A percentile compares a stretch with the other conserved stretches of the same genome.
Evolutionary conservation across 2,797 vertebrate genomes (phyloP).

Genomic region (Furcifer pardalis): DNA sequence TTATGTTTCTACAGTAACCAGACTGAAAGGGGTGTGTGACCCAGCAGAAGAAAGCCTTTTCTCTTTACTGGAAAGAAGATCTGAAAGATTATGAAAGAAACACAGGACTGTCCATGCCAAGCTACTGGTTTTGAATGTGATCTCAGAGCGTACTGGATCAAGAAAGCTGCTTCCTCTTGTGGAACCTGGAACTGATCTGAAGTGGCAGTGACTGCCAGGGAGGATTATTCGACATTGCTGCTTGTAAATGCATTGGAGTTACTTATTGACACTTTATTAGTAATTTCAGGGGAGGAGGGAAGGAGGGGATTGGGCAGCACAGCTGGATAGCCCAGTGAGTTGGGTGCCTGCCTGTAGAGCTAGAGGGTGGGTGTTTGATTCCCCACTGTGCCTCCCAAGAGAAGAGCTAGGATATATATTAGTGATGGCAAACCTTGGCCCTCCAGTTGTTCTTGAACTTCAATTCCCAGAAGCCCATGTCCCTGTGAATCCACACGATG

Average conservation of each 20-base stretch:
- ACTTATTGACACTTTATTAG: background rate
- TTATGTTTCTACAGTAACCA: conserved; percentile 76
- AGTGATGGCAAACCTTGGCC: no score
- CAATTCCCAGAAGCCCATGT: no score
- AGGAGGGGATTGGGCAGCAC: background rate
- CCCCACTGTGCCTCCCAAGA: no score
- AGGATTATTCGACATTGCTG: background rate
- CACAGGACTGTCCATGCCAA: conserved; percentile 33
- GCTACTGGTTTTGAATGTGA: background rate
- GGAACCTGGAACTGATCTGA: background rate
- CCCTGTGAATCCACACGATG: no score
- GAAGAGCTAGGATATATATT: no score
- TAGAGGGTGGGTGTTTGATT: no score
- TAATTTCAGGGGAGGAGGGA: background rate
- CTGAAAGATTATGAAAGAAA: conserved; percentile 34
- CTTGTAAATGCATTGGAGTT: background rate
- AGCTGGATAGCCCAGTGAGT: no score
- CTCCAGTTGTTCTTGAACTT: no score
- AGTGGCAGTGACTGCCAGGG: background rate
- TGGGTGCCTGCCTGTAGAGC: no score
- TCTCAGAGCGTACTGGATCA: background rate
- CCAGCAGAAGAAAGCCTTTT: conserved; percentile 38
- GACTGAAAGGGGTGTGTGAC: conserved; percentile 42
- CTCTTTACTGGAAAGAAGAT: conserved; percentile 25
- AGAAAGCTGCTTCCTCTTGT: background rate